Evolutionary conservation across 2,797 vertebrate genomes (phyloP).

Genomic region (Merluccius polli): DNA sequence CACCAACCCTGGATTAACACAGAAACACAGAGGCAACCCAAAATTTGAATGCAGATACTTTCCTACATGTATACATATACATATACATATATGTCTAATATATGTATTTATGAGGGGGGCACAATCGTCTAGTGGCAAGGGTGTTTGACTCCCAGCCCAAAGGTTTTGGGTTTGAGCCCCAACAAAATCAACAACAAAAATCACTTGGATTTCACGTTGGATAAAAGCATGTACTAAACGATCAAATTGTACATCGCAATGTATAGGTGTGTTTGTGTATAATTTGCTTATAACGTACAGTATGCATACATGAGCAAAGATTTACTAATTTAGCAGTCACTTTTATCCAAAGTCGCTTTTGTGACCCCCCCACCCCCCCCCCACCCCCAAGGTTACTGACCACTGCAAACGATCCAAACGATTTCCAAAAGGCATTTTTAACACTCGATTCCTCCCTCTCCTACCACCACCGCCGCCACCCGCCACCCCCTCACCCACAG

Average conservation of each 20-base stretch:
- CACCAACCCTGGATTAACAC: slow-evolving; percentile 33
- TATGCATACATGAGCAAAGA: too few species aligned
- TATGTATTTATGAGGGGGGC: too few species aligned
- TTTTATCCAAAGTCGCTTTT: neutral
- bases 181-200: too few species aligned
- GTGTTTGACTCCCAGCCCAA: too few species aligned
- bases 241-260: neutral
- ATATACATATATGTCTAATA: neutral
- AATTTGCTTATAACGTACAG: too few species aligned
- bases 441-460: neutral
- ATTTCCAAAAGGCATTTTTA: neutral
- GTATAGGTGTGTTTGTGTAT: too few species aligned
- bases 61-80: neutral
- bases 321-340: too few species aligned
- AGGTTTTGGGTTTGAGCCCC: too few species aligned
- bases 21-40: slow-evolving; percentile 15
- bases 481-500: slow-evolving; percentile 61
- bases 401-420: neutral
- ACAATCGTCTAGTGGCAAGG: too few species aligned
- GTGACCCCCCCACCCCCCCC: neutral
- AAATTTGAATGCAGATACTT: neutral
- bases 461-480: neutral
- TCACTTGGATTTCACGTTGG: too few species aligned
- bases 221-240: too few species aligned
- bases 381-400: neutral